Percentiles rank a stretch among this genome's conserved stretches.
Evolutionary conservation across 1,140 invertebrate genomes (phyloP).

Genomic region (Pogonomyrmex californicus): DNA sequence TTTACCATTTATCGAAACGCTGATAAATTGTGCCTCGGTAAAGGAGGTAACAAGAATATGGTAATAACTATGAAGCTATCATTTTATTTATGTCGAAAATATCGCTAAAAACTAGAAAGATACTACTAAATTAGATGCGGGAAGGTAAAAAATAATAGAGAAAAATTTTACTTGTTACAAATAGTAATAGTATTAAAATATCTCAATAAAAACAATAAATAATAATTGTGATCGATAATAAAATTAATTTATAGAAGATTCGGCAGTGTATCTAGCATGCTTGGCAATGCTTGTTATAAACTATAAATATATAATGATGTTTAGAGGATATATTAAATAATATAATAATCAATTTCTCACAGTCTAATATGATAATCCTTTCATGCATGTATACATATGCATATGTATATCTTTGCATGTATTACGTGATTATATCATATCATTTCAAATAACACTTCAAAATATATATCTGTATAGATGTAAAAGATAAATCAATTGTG

Average conservation of each 20-base stretch:
- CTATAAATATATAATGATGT: conserved; percentile 81
- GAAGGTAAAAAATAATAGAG: conserved; percentile 73
- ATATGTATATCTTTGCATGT: conserved; percentile 19
- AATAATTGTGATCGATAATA: conserved; percentile 85
- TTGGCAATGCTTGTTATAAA: conserved; percentile 83
- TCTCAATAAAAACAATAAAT: conserved; percentile 87
- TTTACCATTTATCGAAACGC: not conserved
- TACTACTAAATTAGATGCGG: conserved; percentile 47
- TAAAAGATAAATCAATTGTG: not conserved
- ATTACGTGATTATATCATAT: not conserved
- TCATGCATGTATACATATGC: not conserved
- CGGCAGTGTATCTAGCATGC: conserved; percentile 86
- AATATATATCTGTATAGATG: conserved; percentile 2
- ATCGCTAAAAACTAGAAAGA: conserved; percentile 12
- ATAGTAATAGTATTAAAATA: conserved; percentile 87
- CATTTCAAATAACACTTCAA: conserved; percentile 8
- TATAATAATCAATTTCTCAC: conserved; percentile 74
- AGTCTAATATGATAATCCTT: conserved; percentile 33
- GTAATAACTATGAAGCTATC: not conserved
- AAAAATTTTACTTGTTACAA: conserved; percentile 83
- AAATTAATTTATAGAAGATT: conserved; percentile 85
- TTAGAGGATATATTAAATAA: conserved; percentile 82
- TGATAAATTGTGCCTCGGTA: not conserved
- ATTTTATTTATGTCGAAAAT: not conserved
- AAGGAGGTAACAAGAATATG: not conserved